A percentile compares a stretch with the other conserved stretches of the same genome.
Evolutionary conservation across 1,140 invertebrate genomes (phyloP).

Genomic region (Oryctes rhinoceros): DNA sequence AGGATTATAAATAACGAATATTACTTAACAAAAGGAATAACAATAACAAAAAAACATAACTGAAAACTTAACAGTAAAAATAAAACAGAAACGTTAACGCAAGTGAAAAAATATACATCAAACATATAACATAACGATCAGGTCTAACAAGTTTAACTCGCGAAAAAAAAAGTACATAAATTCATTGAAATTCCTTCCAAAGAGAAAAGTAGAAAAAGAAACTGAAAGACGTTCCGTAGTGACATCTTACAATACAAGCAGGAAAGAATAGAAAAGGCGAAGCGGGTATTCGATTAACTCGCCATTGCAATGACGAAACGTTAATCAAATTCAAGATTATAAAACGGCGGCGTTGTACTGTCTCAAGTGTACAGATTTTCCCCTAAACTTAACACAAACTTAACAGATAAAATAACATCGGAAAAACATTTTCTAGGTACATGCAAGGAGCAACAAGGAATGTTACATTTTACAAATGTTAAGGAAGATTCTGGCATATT

Average conservation of each 20-base stretch:
- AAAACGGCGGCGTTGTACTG: not conserved
- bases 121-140: not conserved
- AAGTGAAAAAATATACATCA: not conserved
- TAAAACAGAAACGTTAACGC: not conserved
- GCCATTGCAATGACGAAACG: not conserved
- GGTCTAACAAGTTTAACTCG: not conserved
- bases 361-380: constrained; percentile 10
- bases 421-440: no score
- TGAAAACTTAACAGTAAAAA: not conserved
- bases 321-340: not conserved
- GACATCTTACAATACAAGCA: not conserved
- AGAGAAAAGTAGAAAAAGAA: not conserved
- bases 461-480: not conserved
- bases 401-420: not conserved
- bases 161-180: not conserved
- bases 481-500: no score
- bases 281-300: not conserved
- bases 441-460: not conserved
- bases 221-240: not conserved
- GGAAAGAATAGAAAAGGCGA: not conserved
- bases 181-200: not conserved
- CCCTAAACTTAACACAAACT: constrained; percentile 3
- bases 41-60: not conserved
- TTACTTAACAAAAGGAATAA: not conserved
- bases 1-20: not conserved